Evolutionary conservation across 1,140 invertebrate species (phyloP).

Genomic region (Zophobas morio): DNA sequence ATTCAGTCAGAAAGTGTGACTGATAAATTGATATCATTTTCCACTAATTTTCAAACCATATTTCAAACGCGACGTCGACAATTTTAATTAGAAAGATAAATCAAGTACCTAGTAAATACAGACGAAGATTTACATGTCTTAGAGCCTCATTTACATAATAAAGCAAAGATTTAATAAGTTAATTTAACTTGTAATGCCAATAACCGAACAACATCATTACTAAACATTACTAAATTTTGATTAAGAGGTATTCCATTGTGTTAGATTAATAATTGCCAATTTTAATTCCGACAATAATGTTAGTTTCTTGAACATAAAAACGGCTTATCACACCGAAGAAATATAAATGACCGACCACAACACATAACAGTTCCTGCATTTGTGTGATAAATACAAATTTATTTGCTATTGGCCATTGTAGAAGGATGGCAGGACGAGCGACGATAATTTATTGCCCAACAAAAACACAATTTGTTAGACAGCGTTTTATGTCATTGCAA

Average conservation of each 20-base stretch:
- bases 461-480: slow-evolving; percentile 27
- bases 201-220: neutral
- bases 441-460: slow-evolving; percentile 19
- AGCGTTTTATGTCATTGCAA: slow-evolving; percentile 29
- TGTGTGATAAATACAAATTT: slow-evolving; percentile 35
- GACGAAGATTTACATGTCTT: neutral
- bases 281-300: no score
- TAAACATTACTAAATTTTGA: neutral
- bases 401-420: slow-evolving; percentile 18
- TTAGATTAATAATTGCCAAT: no score
- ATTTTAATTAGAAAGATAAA: neutral
- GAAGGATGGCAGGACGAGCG: slow-evolving; percentile 6
- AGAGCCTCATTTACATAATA: neutral
- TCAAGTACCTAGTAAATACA: neutral
- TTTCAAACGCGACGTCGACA: neutral
- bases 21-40: neutral
- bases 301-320: neutral
- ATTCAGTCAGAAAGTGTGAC: neutral
- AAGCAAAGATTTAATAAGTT: neutral
- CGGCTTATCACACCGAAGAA: slow-evolving; percentile 7
- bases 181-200: neutral
- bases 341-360: slow-evolving; percentile 1
- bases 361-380: slow-evolving; percentile 18
- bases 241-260: no score
- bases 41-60: neutral